Base-by-base conservation (phyloP, 2,113 vertebrate species). In the Todiramphus chloris region DNA sequence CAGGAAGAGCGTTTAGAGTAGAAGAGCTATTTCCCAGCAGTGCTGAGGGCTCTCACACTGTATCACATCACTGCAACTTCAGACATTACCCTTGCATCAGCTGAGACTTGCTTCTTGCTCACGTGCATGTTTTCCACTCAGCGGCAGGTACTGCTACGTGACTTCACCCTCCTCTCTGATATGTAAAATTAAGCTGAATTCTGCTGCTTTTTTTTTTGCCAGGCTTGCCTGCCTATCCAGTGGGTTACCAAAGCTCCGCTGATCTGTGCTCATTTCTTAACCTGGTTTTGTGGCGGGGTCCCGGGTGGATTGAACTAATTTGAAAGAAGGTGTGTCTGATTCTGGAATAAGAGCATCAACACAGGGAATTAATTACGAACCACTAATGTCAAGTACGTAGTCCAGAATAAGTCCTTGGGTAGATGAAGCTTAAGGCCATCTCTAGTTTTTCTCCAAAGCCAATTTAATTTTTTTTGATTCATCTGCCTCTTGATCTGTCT, bases 201-300 rank as follows among this genome's bases (percentile, higher is more conserved):
- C 69, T 80, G 27, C 16, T 53, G 51, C 27, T 53, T 53, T 53
- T 51, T 51, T 50, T 51, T 25, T 51, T 24, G 7, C 25, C 27
- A 28, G 51, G 51, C 27, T 53, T 3, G 14, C 51, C 83, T 80
- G 44, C 75, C 33, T 87, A 27, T 37, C 48, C 37, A 24, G 79
- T 9, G 25, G 56, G 63, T 39, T 86, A 20, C 63, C 72, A 89
- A 56, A 94, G 88, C 92, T 94, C 76, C 43, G 43, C 48, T 95
- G 79, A 44, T 93, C 48, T 96, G 95, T 97, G 93, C 95, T 96
- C 35, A 94, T 96, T 96, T 97, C 90, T 85, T 96, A 96, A 94
- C 96, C 94, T 96, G 95, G 89, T 96, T 96, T 96, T 55, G 91
- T 93, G 94, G 58, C 5, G 0, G 74, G 58, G 53, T 93, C 96